These are phyloP conservation scores for Microtus montanus DNA, from an alignment of 2,113 vertebrate species.

Conservation along the genomic window DNA sequence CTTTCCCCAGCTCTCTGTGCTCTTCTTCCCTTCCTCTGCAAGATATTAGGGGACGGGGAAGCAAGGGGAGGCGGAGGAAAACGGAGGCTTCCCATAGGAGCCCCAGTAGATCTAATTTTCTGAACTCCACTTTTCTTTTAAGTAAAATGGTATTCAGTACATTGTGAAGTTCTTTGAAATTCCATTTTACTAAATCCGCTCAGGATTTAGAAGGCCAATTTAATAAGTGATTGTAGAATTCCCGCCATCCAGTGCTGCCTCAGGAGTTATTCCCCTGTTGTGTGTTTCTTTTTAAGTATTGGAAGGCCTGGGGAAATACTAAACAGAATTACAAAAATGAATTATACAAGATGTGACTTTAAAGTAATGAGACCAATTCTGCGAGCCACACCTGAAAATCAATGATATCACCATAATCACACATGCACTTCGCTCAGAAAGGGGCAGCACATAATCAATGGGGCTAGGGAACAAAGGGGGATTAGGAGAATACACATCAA, in stretches of 20 bases:
- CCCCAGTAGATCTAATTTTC: slow-evolving; percentile 65
- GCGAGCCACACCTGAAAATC: slow-evolving; percentile 69
- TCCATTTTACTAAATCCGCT: slow-evolving; percentile 74
- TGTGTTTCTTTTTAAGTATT: slow-evolving; percentile 76
- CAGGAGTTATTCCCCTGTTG: slow-evolving; percentile 73
- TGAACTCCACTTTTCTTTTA: slow-evolving; percentile 69
- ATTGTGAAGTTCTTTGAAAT: slow-evolving; percentile 73
- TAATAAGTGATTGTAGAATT: slow-evolving; percentile 77
- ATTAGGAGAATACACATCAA: slow-evolving; percentile 31
- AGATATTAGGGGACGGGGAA: not conserved
- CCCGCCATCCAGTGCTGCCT: slow-evolving; percentile 60
- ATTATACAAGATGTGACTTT: slow-evolving; percentile 74
- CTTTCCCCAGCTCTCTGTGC: slow-evolving; percentile 17
- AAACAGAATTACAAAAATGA: slow-evolving; percentile 78
- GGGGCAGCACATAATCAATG: not conserved
- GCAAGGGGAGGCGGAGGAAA: not conserved
- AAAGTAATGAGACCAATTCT: slow-evolving; percentile 76
- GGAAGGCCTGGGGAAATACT: slow-evolving; percentile 72
- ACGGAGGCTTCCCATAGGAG: slow-evolving; percentile 45
- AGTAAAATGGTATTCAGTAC: slow-evolving; percentile 74
- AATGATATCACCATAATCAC: slow-evolving; percentile 59
- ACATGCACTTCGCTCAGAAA: slow-evolving; percentile 36
- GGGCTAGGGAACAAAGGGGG: slow-evolving; percentile 33
- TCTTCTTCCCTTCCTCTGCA: slow-evolving; percentile 26
- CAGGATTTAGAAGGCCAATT: slow-evolving; percentile 75